Base-by-base conservation (phyloP, 2,113 vertebrate species). In the Pseudopodoces humilis region DNA sequence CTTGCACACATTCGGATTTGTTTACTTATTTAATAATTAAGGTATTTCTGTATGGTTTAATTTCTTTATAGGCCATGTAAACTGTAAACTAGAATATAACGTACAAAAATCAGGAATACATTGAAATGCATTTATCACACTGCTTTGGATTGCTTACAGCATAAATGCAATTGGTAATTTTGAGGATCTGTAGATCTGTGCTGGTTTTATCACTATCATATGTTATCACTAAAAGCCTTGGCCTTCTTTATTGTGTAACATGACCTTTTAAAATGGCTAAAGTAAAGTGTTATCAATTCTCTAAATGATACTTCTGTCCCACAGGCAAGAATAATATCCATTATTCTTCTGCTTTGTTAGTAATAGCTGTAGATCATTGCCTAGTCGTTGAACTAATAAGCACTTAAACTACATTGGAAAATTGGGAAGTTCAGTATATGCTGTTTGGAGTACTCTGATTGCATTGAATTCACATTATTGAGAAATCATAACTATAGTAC, bases 191-290 rank as follows among this genome's bases (percentile, higher is more conserved):
- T 82, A 71, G 79, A 47, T 33, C 55, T 7, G 4, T 70, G 16
- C 59, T 85, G 22, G 21, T 81, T 93, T 86, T 92, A 84, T 88
- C 72, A 44, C 83, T 68, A 43, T 86, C 31, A 22, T 83, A 69
- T 55, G 55, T 91, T 92, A 95, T 35, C 79, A 39, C 67, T 92
- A 84, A 83, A 76, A 87, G 30, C 33, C 68, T 91, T 94, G 63
- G 63, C 75, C 67, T 72, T 52, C 72, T 86, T 60, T 94, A 72
- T 94, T 87, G 49, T 80, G 23, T 85, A 89, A 84, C 37, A 20
- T 71, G 87, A 89, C 67, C 95, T 92, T 92, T 90, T 87, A 89
- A 95, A 94, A 79, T 89, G 43, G 59, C 71, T 90, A 31, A 89
- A 62, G 30, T 58, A 16, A 95, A 89, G 50, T 69, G 53, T 88